Evolutionary conservation across 37 sponge, comb jelly and placozoan genomes (phyloP).

Genomic region (Beroe ovata): DNA sequence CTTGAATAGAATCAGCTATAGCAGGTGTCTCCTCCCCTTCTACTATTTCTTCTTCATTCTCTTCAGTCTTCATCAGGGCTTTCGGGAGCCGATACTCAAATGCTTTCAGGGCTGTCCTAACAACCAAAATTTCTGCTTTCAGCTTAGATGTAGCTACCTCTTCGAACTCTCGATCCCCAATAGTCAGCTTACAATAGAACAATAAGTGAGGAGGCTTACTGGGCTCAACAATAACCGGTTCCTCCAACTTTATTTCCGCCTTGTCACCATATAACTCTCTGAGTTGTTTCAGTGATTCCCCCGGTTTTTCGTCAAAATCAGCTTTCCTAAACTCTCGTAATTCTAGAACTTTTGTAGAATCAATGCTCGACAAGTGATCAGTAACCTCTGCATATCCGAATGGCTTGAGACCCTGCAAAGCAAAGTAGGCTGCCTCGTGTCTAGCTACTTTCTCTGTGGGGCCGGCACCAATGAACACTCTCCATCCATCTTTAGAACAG

Average conservation of each 20-base stretch:
- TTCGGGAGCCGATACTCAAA: not conserved
- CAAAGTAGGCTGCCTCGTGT: constrained; percentile 29
- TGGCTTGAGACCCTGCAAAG: not conserved
- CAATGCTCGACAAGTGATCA: not conserved
- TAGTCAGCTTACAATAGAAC: not conserved
- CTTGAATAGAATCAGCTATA: not conserved
- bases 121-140: not conserved
- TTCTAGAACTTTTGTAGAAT: not conserved
- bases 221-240: not conserved
- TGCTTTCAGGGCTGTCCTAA: not conserved
- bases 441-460: constrained; percentile 12
- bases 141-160: not conserved
- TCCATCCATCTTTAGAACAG: not conserved
- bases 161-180: not conserved
- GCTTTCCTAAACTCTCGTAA: constrained; percentile 4
- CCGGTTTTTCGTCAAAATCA: not conserved
- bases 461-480: constrained; percentile 8
- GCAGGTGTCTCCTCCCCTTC: not conserved
- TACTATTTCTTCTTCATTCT: not conserved
- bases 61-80: not conserved
- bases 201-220: not conserved
- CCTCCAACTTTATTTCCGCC: not conserved
- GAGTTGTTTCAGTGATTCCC: not conserved
- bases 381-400: not conserved
- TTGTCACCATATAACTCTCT: not conserved